phyloP scores from a whole-genome alignment of 2,113 vertebrate species.

The Ciconia stormi region DNA sequence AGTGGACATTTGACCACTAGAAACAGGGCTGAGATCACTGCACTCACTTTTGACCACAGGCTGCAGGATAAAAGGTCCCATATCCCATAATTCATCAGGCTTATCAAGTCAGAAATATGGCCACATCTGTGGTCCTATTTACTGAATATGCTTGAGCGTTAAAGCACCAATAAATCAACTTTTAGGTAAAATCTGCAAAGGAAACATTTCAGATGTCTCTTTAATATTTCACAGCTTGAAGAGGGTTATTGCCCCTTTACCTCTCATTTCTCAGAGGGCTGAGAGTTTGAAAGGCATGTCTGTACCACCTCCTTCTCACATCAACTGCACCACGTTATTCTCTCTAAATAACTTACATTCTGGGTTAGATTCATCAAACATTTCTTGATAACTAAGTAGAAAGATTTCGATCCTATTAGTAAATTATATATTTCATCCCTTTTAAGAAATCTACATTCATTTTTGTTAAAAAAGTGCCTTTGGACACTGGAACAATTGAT shows the following conservation, averaged over 20 bases:
- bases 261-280: background rate
- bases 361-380: background rate
- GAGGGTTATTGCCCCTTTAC: background rate
- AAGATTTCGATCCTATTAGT: background rate
- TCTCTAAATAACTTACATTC: background rate
- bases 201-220: background rate
- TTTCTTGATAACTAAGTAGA: background rate
- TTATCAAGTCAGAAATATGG: background rate
- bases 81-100: background rate
- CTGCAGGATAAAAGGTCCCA: background rate
- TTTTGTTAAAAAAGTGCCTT: background rate
- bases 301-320: background rate
- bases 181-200: background rate
- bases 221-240: background rate
- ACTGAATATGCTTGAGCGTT: background rate
- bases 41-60: background rate
- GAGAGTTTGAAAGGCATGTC: background rate
- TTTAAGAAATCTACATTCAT: background rate
- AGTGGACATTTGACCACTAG: background rate
- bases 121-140: background rate
- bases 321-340: background rate
- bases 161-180: background rate
- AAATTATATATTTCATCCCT: background rate
- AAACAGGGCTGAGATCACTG: background rate
- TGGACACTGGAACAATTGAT: background rate